These are phyloP conservation scores for Nothobranchius kuhntae DNA, from an alignment of 2,113 vertebrate genomes.

Conservation along the genomic window DNA sequence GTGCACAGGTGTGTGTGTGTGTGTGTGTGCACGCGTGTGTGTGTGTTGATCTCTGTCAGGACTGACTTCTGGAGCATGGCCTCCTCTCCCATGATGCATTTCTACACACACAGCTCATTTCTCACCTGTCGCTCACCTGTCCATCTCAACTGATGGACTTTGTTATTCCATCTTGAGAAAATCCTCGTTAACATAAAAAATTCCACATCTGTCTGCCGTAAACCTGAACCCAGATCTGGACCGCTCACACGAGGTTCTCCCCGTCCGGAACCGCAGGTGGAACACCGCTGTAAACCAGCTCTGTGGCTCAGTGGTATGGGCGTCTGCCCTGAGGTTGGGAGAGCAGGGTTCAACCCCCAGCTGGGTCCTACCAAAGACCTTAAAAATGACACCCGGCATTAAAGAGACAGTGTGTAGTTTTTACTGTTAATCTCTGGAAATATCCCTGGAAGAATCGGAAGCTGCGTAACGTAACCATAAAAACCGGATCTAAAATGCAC, in stretches of 20 bases:
- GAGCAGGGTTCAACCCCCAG: too few relatives aligned
- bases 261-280: background rate
- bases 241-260: background rate
- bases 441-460: too few relatives aligned
- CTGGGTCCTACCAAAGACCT: too few relatives aligned
- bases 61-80: conserved; percentile 54
- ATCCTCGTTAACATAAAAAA: conserved; percentile 5
- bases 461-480: too few relatives aligned
- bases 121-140: conserved; percentile 16
- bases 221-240: conserved; percentile 2
- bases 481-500: too few relatives aligned
- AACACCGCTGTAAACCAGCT: background rate
- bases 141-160: background rate
- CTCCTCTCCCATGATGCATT: conserved; percentile 37
- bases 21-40: conserved; percentile 12
- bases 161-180: background rate
- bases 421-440: too few relatives aligned
- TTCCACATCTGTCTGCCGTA: background rate
- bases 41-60: conserved; percentile 28
- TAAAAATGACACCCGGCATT: too few relatives aligned
- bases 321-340: too few relatives aligned
- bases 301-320: too few relatives aligned
- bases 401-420: too few relatives aligned
- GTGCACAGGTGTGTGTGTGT: too few relatives aligned
- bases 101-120: conserved; percentile 9